Conservation (phyloP, 1,140 invertebrate species). For the Brachionus paranguensis region DNA sequence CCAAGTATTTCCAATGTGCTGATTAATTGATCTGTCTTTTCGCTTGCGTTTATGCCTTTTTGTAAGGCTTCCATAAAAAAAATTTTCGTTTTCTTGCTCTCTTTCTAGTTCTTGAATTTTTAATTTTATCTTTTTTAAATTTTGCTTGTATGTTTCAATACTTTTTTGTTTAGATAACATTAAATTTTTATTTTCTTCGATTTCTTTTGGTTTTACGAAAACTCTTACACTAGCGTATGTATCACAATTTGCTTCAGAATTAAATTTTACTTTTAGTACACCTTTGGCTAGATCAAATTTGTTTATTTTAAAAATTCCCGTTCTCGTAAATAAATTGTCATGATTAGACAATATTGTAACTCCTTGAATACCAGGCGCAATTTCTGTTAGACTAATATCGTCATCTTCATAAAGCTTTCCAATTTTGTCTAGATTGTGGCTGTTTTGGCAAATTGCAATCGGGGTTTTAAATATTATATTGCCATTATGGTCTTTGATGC, state of each 20-base stretch:
- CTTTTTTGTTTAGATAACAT: background rate
- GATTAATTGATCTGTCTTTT: background rate
- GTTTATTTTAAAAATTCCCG: background rate
- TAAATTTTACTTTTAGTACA: background rate
- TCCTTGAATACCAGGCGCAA: background rate
- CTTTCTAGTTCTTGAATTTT: background rate
- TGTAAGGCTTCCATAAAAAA: background rate
- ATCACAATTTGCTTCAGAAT: too few relatives aligned
- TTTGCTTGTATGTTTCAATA: background rate
- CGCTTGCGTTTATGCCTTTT: background rate
- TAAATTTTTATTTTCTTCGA: background rate
- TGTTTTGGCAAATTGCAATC: background rate
- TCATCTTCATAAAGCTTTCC: background rate
- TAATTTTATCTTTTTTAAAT: too few relatives aligned
- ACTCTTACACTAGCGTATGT: too few relatives aligned
- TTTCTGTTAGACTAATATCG: background rate
- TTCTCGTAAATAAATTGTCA: background rate
- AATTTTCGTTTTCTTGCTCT: background rate
- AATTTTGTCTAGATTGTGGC: background rate
- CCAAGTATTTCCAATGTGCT: background rate
- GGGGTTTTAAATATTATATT: background rate
- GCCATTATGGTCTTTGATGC: background rate
- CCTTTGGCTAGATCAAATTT: background rate
- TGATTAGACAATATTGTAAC: background rate
- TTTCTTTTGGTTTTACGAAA: background rate